Base-by-base conservation (phyloP, 2,797 vertebrate genomes). In the Gila robusta region DNA sequence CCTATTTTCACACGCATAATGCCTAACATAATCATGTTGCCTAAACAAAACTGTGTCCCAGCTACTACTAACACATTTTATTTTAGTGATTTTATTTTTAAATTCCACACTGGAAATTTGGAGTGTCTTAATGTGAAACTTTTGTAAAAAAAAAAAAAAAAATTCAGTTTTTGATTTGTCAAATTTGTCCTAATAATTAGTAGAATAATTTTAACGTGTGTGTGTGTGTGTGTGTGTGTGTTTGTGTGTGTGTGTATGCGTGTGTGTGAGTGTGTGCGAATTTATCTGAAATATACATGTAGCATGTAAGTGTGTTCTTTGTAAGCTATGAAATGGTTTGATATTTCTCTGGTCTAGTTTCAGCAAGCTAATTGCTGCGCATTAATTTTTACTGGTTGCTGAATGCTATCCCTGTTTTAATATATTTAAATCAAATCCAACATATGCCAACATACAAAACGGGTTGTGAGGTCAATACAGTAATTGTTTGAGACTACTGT, bases 401-500 rank as follows among this genome's bases (percentile, higher is more conserved):
- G 62, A 47, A 59, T 77, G 28, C 59, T 26, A 11, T 32, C 49
- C 73, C 35, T 72, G 72, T 78, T 83, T 85, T 82, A 56, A 28
- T 71, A 69, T 11, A 82, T 62, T 83, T 52, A 78, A 84, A 86
- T 86, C 54, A 32, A 32, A 32, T 32, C 32, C 69, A 67, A 79
- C 28, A 16, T 80, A 66, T 76, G 28, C n/a, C 44, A 79, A 8
- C 28, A 28, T 52, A 37, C 26, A 67, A 49, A 67, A 82, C 26
- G 2, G 74, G 77, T 69, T 78, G 26, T 54, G 80, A 83, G 83
- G 71, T 84, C 49, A 74, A 79, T 70, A 35, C 62, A 28, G 70
- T 86, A 87, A 88, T 89, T 89, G 87, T 84, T 74, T 70, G 62
- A 67, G 72, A 56, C 66, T 79, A 76, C 35, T 72, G 71, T 83